Evolutionary conservation across 2,797 vertebrate species (phyloP).

Genomic region (Chelon auratus): DNA sequence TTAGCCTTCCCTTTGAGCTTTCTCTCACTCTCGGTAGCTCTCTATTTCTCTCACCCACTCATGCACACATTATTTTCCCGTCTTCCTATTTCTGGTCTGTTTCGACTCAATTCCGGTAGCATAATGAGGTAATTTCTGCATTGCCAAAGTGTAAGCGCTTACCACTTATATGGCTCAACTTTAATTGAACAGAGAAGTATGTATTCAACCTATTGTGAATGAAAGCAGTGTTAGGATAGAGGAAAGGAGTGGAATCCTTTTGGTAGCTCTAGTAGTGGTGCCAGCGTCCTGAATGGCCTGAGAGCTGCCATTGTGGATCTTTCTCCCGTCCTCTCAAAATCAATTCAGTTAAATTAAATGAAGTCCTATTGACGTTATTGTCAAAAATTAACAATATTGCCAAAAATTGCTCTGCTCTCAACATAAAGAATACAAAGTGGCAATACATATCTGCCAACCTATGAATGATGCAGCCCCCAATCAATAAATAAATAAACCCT

Average conservation of each 20-base stretch:
- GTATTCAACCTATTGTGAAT: conserved; percentile 63
- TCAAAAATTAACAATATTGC: conserved; percentile 43
- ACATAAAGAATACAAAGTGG: conserved; percentile 36
- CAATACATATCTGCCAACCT: conserved; percentile 63
- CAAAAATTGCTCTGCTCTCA: conserved; percentile 28
- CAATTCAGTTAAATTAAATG: conserved; percentile 46
- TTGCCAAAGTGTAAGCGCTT: conserved; percentile 68
- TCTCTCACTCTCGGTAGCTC: conserved; percentile 13
- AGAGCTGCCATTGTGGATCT: conserved; percentile 33
- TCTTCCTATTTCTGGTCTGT: conserved; percentile 13
- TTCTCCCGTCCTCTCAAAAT: conserved; percentile 47
- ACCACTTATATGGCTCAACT: conserved; percentile 66
- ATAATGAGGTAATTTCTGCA: conserved; percentile 70
- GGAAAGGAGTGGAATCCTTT: conserved; percentile 40
- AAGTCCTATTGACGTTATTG: conserved; percentile 40
- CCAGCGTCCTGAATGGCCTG: conserved; percentile 12
- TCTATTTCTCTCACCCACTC: conserved; percentile 41
- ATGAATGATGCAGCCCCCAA: conserved; percentile 67
- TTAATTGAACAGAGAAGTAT: conserved; percentile 74
- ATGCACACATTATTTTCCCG: background rate
- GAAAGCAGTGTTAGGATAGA: conserved; percentile 37
- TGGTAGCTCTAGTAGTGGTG: conserved; percentile 33
- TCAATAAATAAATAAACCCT: conserved; percentile 72
- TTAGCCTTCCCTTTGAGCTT: conserved; percentile 60
- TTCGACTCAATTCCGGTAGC: conserved; percentile 54